Conservation (phyloP, 2,888 invertebrate genomes). For the Tetanocera ferruginea region DNA sequence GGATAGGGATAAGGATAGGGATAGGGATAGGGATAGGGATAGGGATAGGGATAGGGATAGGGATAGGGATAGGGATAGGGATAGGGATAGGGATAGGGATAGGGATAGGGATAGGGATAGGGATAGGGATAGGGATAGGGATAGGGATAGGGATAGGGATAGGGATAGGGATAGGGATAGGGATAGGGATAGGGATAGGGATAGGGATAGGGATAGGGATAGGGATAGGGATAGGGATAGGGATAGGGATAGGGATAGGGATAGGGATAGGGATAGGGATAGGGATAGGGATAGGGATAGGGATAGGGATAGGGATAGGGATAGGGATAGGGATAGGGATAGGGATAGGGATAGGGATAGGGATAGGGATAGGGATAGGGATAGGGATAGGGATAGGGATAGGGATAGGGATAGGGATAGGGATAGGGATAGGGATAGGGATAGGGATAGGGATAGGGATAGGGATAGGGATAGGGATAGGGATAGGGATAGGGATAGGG, state of each 20-base stretch:
- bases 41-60: too few species aligned
- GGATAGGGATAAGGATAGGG: too few species aligned
- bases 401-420: not conserved
- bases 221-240: not conserved
- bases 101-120: too few species aligned
- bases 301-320: not conserved
- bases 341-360: not conserved
- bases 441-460: not conserved
- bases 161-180: not conserved
- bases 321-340: not conserved
- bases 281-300: conserved; percentile 6
- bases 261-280: conserved; percentile 14
- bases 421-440: not conserved
- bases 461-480: not conserved
- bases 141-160: not conserved
- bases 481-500: not conserved
- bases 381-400: not conserved
- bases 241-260: conserved; percentile 11
- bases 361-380: not conserved
- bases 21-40: too few species aligned
- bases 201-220: not conserved
- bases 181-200: not conserved
- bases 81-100: too few species aligned
- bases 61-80: too few species aligned
- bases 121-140: too few species aligned